Evolutionary conservation across 2,888 invertebrate species (phyloP), one percentile per base, ranked within the genome.

Genomic region (Graphium colonna): DNA sequence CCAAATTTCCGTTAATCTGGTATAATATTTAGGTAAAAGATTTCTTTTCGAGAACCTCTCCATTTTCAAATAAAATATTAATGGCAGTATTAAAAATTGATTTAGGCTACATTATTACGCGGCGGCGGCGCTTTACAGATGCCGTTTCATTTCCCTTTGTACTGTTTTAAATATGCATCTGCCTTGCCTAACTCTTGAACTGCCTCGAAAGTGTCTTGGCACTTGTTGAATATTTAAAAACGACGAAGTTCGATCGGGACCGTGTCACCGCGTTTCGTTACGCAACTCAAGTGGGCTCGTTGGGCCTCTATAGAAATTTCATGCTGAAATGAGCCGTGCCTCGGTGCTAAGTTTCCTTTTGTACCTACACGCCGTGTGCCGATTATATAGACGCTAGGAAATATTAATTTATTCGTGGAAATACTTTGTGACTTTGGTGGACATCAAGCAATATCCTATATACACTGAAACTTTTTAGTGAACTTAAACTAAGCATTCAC

Each of bases 191-290:
- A 69, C 77, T 75, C 67, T 65, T 60, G 69, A 73, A 82, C 75
- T 77, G 77, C 78, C 75, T 76, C 77, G 70, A 75, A 80, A 80
- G 78, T 75, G 72, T 71, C 71, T 68, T 67, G 71, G 73, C 70
- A 77, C 75, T 77, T 78, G 77, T 77, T 85, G 81, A 82, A 85
- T 84, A 83, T 83, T 84, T 82, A 73, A 84, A 73, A 77, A 77
- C 70, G 73, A 64, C 28, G 52, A 76, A 74, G 72, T 77, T 68
- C 77, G 76, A 82, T 81, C 70, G 79, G 73, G 73, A 67, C 71
- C 71, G 69, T 72, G 73, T 67, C 65, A 66, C 73, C 57, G 58
- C 58, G 58, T 41, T 38, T 40, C 36, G 55, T 47, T 21, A 48
- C 47, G 38, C 18, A 21, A 21, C 21, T 21, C 21, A 21, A 38